Base-by-base conservation (phyloP, 1,140 invertebrate genomes). In the Diplogasteroides magnus region DNA sequence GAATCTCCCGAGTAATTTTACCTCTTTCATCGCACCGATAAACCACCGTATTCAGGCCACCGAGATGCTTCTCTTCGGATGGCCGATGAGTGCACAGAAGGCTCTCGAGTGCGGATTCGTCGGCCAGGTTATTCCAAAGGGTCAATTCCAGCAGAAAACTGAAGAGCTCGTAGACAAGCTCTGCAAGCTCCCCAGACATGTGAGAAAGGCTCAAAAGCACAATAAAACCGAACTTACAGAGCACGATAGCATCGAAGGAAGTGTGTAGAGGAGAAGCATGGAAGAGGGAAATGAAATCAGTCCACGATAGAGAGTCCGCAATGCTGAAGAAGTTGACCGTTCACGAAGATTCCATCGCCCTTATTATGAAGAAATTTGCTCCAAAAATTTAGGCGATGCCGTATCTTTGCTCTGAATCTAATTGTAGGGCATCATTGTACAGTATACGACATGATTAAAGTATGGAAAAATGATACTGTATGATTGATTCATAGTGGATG, bases 61-160 rank as follows among this genome's bases (percentile, higher is more conserved):
- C 48, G 25, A 72, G 28, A 26, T 61, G 64, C 29, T 66, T 6
- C 37, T 48, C 19, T 48, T 48, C 37, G 19, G 19, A 6, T 6
- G 19, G 19, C 6, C 19, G 6, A 48, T 48, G 37, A 48, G 6
- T 48, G 37, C 37, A 48, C 6, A 48, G 19, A 6, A 48, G 37
- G 37, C 31, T 6, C 80, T 77, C 56, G 75, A 15, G 25, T 68
- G 13, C 14, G 14, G 55, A 29, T 58, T 69, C 19, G n/a, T 31
- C 31, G 15, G 13, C 26, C 23, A 61, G n/a, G 25, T 27, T 13
- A 55, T 57, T 61, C 68, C n/a, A 69, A 66, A 25, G 23, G 71
- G 48, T 72, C 11, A 25, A 59, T 72, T 23, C n/a, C 2, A 57
- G 66, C 29, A 64, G 29, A 31, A 73, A 13, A 27, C 67, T 2